Evolutionary conservation across 2,797 vertebrate genomes (phyloP), one percentile per base, ranked within the genome.

Genomic region (Rhadinocentrus ornatus): DNA sequence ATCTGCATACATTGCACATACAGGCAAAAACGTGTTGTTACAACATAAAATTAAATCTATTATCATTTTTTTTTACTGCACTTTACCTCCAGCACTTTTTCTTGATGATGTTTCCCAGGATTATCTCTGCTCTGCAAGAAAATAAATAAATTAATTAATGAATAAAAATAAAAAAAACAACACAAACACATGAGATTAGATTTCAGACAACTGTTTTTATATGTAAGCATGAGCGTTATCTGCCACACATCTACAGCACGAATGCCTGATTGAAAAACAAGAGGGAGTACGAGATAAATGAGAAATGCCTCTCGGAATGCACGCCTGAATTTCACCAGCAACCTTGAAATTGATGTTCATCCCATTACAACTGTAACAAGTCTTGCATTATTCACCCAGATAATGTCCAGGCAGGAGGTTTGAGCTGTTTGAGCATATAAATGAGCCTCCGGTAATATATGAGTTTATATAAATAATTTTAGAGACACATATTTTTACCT

Each of bases 81-180:
- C 55, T 68, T 78, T 95, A 99, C 98, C 98, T 98, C 98, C 98
- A 99, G 90, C 96, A 96, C 86, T 99, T 99, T 90, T 98, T 99
- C 95, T 96, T 98, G 92, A 99, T 98, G 91, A 99, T 99, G 91
- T 96, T 99, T 61, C 98, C 98, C 83, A 99, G 93, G 87, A 99
- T 97, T 74, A 98, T 94, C 92, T 99, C 98, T 44, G 97, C 98
- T 93, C 98, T 99, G 92, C 1, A 87, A 73, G 54, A 70, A 50
- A 61, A 53, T 24, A 20, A 44, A 62, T 54, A 58, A 24, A 59
- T 22, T 1, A 29, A 48, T 18, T 34, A 37, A 48, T 35, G 18
- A 57, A 59, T 59, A 58, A 15, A 60, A 59, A 29, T 18, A 39
- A 20, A 58, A 41, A 27, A 13, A 44, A 32, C 4, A 44, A 18